Conservation (phyloP, 2,888 invertebrate genomes). For the Drosophila sordidula region DNA sequence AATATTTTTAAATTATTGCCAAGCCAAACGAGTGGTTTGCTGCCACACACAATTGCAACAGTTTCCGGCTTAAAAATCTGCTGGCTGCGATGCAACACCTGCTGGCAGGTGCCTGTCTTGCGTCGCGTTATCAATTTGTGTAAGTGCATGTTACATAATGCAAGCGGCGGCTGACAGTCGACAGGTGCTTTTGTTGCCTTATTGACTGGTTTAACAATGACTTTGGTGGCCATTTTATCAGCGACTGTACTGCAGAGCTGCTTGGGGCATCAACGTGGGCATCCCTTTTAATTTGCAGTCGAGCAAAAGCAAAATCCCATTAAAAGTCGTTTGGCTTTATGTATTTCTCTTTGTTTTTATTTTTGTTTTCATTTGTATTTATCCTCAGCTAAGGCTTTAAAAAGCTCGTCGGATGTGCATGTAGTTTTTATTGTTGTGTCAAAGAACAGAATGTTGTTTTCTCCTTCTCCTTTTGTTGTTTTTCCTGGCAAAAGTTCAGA, state of each 20-base stretch:
- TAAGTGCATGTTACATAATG: constrained; percentile 73
- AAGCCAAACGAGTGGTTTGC: constrained; percentile 22
- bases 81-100: constrained; percentile 3
- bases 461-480: neutral
- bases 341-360: constrained; percentile 1
- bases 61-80: constrained; percentile 13
- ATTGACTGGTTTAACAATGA: constrained; percentile 35
- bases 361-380: constrained; percentile 19
- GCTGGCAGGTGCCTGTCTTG: constrained; percentile 26
- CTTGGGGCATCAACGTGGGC: neutral
- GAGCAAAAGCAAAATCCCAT: constrained; percentile 38
- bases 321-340: constrained; percentile 47
- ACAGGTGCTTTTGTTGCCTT: constrained; percentile 24
- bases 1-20: constrained; percentile 51
- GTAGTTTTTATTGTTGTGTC: constrained; percentile 45
- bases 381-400: constrained; percentile 21
- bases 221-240: constrained; percentile 28
- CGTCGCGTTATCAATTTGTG: constrained; percentile 62
- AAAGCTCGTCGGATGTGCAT: constrained; percentile 31
- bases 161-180: constrained; percentile 34
- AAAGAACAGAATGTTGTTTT: constrained; percentile 14
- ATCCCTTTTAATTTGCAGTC: constrained; percentile 47
- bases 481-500: constrained; percentile 37
- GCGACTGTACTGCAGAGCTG: neutral
- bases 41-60: constrained; percentile 8